phyloP scores from a whole-genome alignment of 2,113 vertebrate species.

The Silurus glanis region DNA sequence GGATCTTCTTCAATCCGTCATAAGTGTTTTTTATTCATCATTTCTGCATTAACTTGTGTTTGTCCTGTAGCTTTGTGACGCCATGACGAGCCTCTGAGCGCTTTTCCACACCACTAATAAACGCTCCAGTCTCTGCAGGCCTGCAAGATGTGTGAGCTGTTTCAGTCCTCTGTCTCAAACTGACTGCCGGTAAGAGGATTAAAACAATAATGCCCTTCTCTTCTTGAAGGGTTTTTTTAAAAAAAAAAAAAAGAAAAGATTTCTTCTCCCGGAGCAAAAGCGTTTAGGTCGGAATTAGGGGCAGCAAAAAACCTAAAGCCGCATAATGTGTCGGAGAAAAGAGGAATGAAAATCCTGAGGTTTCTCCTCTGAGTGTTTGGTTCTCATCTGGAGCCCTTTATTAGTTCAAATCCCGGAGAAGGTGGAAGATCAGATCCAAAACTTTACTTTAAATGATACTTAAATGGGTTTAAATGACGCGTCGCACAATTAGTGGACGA shows the following conservation, averaged over 20 bases:
- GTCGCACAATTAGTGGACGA: neutral
- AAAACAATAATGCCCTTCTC: slow-evolving; percentile 99
- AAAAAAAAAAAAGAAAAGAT: too few relatives aligned
- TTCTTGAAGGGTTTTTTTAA: slow-evolving; percentile 92
- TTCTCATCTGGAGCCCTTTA: slow-evolving; percentile 55
- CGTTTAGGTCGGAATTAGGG: slow-evolving; percentile 99
- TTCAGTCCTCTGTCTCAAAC: slow-evolving; percentile 88
- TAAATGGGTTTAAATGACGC: slow-evolving; percentile 11
- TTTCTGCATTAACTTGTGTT: neutral
- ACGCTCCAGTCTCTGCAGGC: slow-evolving; percentile 78
- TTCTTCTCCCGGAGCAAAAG: slow-evolving; percentile 96
- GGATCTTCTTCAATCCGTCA: neutral
- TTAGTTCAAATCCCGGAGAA: slow-evolving; percentile 51
- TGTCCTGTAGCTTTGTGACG: neutral
- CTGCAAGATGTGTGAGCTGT: slow-evolving; percentile 88
- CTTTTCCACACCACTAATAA: neutral
- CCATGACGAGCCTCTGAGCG: neutral
- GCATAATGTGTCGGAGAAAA: slow-evolving; percentile 77
- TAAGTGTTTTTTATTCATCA: neutral
- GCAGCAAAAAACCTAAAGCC: slow-evolving; percentile 89
- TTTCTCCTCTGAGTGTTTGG: slow-evolving; percentile 61
- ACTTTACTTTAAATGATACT: slow-evolving; percentile 12
- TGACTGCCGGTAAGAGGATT: slow-evolving; percentile 99
- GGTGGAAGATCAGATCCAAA: neutral
- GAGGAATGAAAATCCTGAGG: slow-evolving; percentile 59